phyloP scores from a whole-genome alignment of 1,140 invertebrate species.

The Galendromus occidentalis region DNA sequence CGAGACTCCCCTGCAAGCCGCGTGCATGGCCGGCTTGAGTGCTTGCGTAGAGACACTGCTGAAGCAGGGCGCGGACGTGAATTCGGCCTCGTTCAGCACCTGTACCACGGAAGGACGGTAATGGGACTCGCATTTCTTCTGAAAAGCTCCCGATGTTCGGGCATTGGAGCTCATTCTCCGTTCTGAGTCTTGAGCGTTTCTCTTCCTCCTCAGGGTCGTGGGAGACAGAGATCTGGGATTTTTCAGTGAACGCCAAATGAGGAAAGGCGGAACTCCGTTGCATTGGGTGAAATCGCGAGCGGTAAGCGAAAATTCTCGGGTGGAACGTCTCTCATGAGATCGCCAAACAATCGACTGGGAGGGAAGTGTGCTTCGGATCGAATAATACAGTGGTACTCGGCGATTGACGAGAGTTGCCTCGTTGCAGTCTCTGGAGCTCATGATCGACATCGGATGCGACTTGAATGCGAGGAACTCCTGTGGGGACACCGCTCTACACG shows the following conservation, averaged over 20 bases:
- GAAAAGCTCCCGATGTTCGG: too few species aligned
- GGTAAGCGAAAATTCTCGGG: background rate
- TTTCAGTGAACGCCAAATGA: background rate
- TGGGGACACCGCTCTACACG: background rate
- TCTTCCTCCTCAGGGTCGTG: background rate
- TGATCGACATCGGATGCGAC: conserved; percentile 3
- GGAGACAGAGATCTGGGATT: background rate
- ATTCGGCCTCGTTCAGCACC: background rate
- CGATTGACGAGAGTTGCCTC: too few species aligned
- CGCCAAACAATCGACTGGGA: background rate
- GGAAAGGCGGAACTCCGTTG: background rate
- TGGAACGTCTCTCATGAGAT: background rate
- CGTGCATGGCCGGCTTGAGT: background rate
- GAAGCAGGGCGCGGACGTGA: background rate
- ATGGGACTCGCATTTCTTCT: background rate
- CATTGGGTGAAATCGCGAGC: background rate
- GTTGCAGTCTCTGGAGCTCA: background rate
- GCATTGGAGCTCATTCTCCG: too few species aligned
- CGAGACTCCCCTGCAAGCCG: background rate
- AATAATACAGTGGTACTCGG: too few species aligned
- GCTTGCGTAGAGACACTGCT: background rate
- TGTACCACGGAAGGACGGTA: too few species aligned
- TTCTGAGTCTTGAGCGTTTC: background rate
- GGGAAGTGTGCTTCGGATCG: background rate
- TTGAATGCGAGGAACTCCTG: background rate